phyloP scores from a whole-genome alignment of 2,113 vertebrate species.

The Hippoglossus stenolepis region DNA sequence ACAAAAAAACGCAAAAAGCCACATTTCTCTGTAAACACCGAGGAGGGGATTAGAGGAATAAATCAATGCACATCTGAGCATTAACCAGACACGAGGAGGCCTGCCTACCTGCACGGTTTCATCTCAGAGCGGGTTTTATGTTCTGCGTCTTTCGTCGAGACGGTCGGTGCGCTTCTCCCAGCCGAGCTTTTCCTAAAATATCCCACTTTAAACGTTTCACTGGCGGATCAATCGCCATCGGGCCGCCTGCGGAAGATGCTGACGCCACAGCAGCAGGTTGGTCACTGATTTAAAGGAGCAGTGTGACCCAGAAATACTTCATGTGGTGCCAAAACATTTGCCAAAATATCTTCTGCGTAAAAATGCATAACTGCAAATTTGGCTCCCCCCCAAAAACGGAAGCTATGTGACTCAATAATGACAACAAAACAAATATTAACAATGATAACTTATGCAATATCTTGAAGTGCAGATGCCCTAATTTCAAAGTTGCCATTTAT shows the following conservation, averaged over 20 bases:
- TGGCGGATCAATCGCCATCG: conserved; percentile 62
- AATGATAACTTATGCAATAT: too few relatives aligned
- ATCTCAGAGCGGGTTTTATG: neutral
- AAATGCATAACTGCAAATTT: neutral
- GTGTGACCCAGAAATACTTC: neutral
- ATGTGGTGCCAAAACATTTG: neutral
- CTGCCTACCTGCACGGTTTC: conserved; percentile 44
- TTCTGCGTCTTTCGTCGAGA: neutral
- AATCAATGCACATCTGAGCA: neutral
- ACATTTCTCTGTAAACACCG: too few relatives aligned
- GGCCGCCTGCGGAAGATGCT: conserved; percentile 55
- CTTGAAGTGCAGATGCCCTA: too few relatives aligned
- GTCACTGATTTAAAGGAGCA: conserved; percentile 71
- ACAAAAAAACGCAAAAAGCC: neutral
- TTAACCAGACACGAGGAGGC: neutral
- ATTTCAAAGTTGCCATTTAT: too few relatives aligned
- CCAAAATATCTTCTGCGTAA: neutral
- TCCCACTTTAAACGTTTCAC: conserved; percentile 45
- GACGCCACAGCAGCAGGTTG: conserved; percentile 63
- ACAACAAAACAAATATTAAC: too few relatives aligned
- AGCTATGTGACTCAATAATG: too few relatives aligned
- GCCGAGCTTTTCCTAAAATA: conserved; percentile 36
- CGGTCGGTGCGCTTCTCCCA: too few relatives aligned
- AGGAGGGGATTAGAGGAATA: neutral
- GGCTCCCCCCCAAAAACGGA: too few relatives aligned